Evolutionary conservation across 2,113 vertebrate genomes (phyloP).

Genomic region (Nerophis lumbriciformis): DNA sequence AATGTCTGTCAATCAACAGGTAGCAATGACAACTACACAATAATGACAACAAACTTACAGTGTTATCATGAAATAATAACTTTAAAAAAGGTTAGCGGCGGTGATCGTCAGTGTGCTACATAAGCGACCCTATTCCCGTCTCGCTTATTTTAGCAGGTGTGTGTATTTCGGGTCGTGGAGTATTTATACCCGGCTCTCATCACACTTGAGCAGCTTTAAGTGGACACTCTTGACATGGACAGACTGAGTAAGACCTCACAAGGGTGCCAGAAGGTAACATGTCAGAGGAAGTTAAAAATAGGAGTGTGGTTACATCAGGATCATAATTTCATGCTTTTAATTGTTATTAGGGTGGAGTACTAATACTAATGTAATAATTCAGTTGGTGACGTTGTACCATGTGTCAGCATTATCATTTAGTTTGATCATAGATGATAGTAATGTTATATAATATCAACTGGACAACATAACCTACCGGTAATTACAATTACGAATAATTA

Average conservation of each 20-base stretch:
- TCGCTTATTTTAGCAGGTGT: constrained; percentile 73
- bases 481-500: no score
- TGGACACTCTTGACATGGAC: constrained; percentile 53
- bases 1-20: not conserved
- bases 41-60: not conserved
- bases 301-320: not conserved
- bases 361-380: no score
- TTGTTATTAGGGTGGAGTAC: not conserved
- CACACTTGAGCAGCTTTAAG: constrained; percentile 62
- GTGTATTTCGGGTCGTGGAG: constrained; percentile 66
- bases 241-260: constrained; percentile 42
- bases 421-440: no score
- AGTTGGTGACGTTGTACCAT: no score
- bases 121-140: constrained; percentile 69
- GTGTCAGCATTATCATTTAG: no score
- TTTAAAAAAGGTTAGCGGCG: constrained; percentile 21
- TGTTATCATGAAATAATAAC: not conserved
- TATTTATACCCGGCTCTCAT: constrained; percentile 74
- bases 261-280: constrained; percentile 15
- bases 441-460: no score
- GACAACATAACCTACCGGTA: no score
- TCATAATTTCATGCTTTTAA: not conserved
- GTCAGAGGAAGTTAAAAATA: constrained; percentile 13
- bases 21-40: not conserved
- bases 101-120: constrained; percentile 71